phyloP scores from a whole-genome alignment of 1,140 invertebrate species.

The Papilio xuthus region DNA sequence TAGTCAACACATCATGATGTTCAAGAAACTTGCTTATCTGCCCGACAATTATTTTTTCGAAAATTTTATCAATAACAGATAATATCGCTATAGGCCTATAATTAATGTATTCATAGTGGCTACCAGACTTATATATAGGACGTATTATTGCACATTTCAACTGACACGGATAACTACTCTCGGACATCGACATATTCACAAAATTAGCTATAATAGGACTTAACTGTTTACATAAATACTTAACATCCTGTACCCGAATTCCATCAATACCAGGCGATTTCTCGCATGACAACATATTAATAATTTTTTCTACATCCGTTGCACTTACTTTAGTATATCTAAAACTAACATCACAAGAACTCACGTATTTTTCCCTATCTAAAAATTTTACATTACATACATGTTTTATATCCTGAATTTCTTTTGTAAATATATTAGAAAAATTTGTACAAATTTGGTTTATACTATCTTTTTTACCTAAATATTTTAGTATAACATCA shows the following conservation, averaged over 20 bases:
- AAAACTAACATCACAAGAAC: constrained; percentile 38
- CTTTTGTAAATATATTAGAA: constrained; percentile 37
- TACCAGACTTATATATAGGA: constrained; percentile 43
- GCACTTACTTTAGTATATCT: constrained; percentile 41
- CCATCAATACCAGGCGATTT: constrained; percentile 40
- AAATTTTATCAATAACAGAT: no score
- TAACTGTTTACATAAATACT: constrained; percentile 14
- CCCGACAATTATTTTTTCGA: no score
- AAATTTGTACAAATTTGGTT: constrained; percentile 40
- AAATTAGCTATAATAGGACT: background rate
- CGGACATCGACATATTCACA: constrained; percentile 40
- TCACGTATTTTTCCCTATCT: constrained; percentile 43
- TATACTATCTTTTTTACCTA: constrained; percentile 41
- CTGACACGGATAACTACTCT: constrained; percentile 39
- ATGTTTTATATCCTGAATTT: no score
- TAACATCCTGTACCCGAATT: constrained; percentile 40
- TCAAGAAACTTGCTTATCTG: no score
- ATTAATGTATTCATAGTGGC: constrained; percentile 44
- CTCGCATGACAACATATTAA: no score
- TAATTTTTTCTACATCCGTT: no score
- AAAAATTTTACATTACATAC: no score
- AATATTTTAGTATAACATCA: constrained; percentile 45
- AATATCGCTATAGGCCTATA: no score
- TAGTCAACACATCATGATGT: no score
- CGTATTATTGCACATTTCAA: constrained; percentile 46